phyloP scores from a whole-genome alignment of 1,140 invertebrate species.

The Hetaerina americana region DNA sequence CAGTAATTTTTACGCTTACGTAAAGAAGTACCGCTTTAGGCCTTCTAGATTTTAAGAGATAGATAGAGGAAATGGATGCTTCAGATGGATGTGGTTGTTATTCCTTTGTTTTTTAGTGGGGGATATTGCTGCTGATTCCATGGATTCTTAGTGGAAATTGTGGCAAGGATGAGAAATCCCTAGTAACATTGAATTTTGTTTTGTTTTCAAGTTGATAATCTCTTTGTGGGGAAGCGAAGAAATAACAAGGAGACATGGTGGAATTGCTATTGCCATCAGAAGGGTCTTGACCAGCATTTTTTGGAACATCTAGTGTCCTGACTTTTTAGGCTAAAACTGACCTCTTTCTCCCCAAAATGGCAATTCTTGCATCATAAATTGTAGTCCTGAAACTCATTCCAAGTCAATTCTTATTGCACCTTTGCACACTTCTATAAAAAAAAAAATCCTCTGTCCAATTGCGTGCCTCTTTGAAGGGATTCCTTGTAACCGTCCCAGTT shows the following conservation, averaged over 20 bases:
- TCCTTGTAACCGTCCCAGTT: background rate
- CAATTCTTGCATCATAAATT: too few relatives aligned
- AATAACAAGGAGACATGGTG: background rate
- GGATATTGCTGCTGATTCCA: background rate
- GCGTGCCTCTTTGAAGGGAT: background rate
- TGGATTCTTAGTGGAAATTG: background rate
- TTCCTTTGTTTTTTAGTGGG: background rate
- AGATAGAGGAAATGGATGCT: background rate
- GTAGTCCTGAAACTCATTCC: background rate
- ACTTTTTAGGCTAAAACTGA: too few relatives aligned
- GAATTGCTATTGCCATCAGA: too few relatives aligned
- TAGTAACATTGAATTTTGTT: background rate
- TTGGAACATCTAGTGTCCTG: too few relatives aligned
- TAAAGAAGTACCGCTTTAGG: background rate
- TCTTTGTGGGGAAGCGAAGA: background rate
- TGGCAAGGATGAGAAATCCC: background rate
- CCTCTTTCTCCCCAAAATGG: too few relatives aligned
- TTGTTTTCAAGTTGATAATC: background rate
- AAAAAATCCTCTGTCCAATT: background rate
- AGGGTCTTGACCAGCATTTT: too few relatives aligned
- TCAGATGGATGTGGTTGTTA: background rate
- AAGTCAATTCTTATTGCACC: background rate
- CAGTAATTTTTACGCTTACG: background rate
- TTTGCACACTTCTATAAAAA: background rate
- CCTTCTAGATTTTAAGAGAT: background rate